Evolutionary conservation across 2,888 invertebrate species (phyloP).

Genomic region (Polylopha cassiicola): DNA sequence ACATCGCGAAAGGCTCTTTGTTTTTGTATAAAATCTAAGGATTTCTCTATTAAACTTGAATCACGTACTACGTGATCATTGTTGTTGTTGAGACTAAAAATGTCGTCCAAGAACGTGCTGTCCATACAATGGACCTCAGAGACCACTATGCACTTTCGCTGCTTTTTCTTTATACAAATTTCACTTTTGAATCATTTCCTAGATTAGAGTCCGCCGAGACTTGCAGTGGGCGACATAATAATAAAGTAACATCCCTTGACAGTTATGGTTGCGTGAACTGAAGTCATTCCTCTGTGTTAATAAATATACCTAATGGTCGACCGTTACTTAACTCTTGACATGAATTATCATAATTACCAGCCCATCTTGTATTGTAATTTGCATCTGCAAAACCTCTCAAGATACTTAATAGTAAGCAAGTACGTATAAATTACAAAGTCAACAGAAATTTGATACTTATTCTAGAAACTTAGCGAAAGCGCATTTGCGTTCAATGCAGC

Average conservation of each 20-base stretch:
- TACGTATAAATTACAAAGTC: too few relatives aligned
- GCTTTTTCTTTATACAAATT: constrained; percentile 63
- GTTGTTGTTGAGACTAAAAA: constrained; percentile 43
- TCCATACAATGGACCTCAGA: constrained; percentile 59
- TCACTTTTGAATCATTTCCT: constrained; percentile 63
- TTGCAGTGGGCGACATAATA: constrained; percentile 28
- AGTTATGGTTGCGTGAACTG: constrained; percentile 34
- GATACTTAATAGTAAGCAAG: too few relatives aligned
- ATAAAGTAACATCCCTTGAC: constrained; percentile 38
- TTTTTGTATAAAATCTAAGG: constrained; percentile 12
- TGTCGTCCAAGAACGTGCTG: constrained; percentile 58
- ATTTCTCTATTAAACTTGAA: constrained; percentile 34
- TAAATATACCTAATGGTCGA: too few relatives aligned
- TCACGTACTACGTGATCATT: constrained; percentile 33
- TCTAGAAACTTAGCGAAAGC: constrained; percentile 4
- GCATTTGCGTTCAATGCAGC: constrained; percentile 8
- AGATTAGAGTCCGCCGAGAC: constrained; percentile 33
- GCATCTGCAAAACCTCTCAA: too few relatives aligned
- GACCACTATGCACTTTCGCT: constrained; percentile 66
- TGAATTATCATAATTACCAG: too few relatives aligned
- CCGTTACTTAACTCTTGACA: too few relatives aligned
- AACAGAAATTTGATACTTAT: background rate
- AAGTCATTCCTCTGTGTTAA: constrained; percentile 3
- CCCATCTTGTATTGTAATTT: too few relatives aligned
- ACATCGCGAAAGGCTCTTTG: too few relatives aligned